Evolutionary conservation across 2,113 vertebrate genomes (phyloP).

Genomic region (Nothocercus julius): DNA sequence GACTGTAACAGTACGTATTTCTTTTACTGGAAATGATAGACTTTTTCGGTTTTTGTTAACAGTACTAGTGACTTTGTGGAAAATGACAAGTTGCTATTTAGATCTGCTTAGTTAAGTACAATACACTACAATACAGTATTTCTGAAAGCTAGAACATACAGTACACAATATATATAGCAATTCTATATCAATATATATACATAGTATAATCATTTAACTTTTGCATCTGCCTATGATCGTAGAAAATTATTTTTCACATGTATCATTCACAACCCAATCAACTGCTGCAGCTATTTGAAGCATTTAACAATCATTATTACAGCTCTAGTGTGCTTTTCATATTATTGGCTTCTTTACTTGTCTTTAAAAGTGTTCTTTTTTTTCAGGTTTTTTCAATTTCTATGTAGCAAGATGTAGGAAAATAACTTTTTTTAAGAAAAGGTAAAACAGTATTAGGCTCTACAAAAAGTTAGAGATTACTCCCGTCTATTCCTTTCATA

Average conservation of each 20-base stretch:
- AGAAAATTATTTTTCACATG: conserved; percentile 75
- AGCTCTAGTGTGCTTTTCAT: conserved; percentile 73
- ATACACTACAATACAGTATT: conserved; percentile 84
- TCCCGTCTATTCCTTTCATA: conserved; percentile 7
- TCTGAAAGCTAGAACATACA: conserved; percentile 81
- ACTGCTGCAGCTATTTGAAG: conserved; percentile 74
- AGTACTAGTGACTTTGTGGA: conserved; percentile 82
- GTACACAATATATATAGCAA: conserved; percentile 80
- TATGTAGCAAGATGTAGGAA: conserved; percentile 70
- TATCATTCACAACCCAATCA: conserved; percentile 77
- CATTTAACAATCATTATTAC: conserved; percentile 75
- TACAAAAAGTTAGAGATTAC: conserved; percentile 39
- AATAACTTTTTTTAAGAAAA: conserved; percentile 47
- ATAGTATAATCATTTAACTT: conserved; percentile 82
- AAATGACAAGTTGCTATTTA: conserved; percentile 81
- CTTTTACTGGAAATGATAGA: conserved; percentile 78
- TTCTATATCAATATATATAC: conserved; percentile 80
- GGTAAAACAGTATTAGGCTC: conserved; percentile 62
- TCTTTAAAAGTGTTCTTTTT: conserved; percentile 64
- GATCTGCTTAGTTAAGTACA: conserved; percentile 82
- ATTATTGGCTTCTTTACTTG: conserved; percentile 74
- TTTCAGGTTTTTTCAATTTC: conserved; percentile 59
- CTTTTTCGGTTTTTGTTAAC: conserved; percentile 73
- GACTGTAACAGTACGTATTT: conserved; percentile 78
- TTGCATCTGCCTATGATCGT: conserved; percentile 79